Evolutionary conservation across 2,888 invertebrate species (phyloP), one percentile per base, ranked within the genome.

Genomic region (Odontomyia ornata): DNA sequence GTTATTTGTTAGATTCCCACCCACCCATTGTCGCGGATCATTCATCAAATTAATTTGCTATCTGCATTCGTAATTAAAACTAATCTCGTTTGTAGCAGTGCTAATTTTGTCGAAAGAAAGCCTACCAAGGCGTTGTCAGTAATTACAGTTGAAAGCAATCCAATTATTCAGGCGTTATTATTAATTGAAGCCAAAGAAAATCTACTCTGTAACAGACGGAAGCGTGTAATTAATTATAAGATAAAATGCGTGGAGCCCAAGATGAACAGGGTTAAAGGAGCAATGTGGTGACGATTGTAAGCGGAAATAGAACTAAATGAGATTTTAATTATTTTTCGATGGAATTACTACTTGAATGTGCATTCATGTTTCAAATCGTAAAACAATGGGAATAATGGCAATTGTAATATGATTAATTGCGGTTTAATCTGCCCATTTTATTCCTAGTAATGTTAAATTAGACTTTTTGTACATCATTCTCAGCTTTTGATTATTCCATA

Each of bases 61-160:
- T 64, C 13, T 28, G 64, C n/a, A 18, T 30, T 28, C 30, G 47
- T 15, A 46, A 25, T 25, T 69, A 47, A 46, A 18, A 21, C 30
- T 69, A 69, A 69, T 69, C 69, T 69, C 25, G 23, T 47, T 46
- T 69, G 21, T 15, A 69, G 23, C 28, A 36, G 7, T 23, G 30
- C 30, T 69, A 46, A 69, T 69, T 69, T 69, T 13, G 25, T 18
- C 21, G 65, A 47, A 60, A 60, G 25, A 30, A 69, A 47, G 47
- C 69, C 69, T 46, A 25, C n/a, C 1, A 69, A 47, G 47, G 46
- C 25, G 36, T 43, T 69, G 30, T 69, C 7, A 13, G 2, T 23
- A 69, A 69, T 69, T 69, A 69, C 47, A 47, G 18, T 25, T 65
- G 47, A 69, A 69, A 30, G 36, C 52, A 18, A 52, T 52, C 18